Evolutionary conservation across 2,797 vertebrate species (phyloP).

Genomic region (Eleutherodactylus coqui): DNA sequence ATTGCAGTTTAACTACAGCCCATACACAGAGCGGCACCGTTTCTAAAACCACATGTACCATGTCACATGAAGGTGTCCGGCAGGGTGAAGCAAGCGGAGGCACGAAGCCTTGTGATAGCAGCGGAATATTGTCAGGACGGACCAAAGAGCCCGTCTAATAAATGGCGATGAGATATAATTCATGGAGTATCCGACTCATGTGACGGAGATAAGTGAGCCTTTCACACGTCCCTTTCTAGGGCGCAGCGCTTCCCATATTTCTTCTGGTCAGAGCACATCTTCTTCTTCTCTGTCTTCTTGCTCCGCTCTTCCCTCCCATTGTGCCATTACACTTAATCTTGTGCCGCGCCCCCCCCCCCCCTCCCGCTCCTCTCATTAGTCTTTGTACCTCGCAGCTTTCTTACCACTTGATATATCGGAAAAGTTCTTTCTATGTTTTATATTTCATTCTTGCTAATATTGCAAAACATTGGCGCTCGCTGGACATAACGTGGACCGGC

Average conservation of each 20-base stretch:
- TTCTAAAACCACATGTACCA: no score
- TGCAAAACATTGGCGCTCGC: no score
- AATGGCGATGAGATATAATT: not conserved
- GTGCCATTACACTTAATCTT: conserved; percentile 38
- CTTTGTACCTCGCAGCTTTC: not conserved
- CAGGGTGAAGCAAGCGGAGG: not conserved
- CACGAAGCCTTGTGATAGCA: no score
- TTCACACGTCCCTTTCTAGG: not conserved
- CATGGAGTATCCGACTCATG: not conserved
- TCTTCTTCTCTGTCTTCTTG: conserved; percentile 1
- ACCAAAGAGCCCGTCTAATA: not conserved
- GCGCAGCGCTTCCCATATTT: not conserved
- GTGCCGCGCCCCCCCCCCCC: not conserved
- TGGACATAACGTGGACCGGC: no score
- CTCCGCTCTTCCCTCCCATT: conserved; percentile 29
- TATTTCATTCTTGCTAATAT: no score
- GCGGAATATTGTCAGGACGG: not conserved
- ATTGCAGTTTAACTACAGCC: no score
- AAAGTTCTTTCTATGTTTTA: conserved; percentile 16
- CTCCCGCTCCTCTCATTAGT: not conserved
- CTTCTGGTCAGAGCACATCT: not conserved
- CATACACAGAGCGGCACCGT: no score
- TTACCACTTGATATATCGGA: not conserved
- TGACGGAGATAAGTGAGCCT: not conserved
- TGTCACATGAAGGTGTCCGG: no score